Base-by-base conservation (phyloP, 2,888 invertebrate species). In the Heliconius cydno region DNA sequence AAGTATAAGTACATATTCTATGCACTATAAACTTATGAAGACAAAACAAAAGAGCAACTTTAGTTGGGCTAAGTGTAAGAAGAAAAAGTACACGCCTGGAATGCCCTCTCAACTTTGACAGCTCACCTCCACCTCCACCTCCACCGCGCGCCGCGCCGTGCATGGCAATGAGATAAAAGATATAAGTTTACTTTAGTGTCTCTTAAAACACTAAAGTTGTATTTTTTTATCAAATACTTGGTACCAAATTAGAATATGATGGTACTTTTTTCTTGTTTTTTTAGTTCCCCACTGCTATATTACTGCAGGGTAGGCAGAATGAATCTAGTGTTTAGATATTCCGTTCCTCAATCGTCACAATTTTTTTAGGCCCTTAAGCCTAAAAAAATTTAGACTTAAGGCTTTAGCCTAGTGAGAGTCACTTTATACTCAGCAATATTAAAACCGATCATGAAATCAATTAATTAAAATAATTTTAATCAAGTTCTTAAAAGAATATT, bases 51-150 rank as follows among this genome's bases (percentile, higher is more conserved):
- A 46, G 28, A 65, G 19, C n/a, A 75, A 65, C 41, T 75, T 75
- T 41, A 41, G 41, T 13, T 73, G 25, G 3, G 57, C 57, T 60
- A 73, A 60, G 57, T 34, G 60, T 60, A 60, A 72, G 34, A 63
- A 30, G 38, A 22, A 63, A 75, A 75, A 65, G 80, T 28, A 76
- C 78, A 73, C 70, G 57, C n/a, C 46, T 66, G 72, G 75, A 71
- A 76, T 72, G 75, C 66, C 78, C 78, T 72, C 78, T 76, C 72
- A 72, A 67, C 80, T 78, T 72, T 78, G 80, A 80, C 78, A 78
- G 78, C 70, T 74, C 71, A 76, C 74, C 74, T 74, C n/a, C n/a
- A 67, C 67, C 67, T 38, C 10, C n/a, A 60, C 25, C 25, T 63
- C 25, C 25, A 34, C 67, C 12, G n/a, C 1, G 25, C 41, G 41